Evolutionary conservation across 2,888 invertebrate species (phyloP).

Genomic region (Monochamus alternatus): DNA sequence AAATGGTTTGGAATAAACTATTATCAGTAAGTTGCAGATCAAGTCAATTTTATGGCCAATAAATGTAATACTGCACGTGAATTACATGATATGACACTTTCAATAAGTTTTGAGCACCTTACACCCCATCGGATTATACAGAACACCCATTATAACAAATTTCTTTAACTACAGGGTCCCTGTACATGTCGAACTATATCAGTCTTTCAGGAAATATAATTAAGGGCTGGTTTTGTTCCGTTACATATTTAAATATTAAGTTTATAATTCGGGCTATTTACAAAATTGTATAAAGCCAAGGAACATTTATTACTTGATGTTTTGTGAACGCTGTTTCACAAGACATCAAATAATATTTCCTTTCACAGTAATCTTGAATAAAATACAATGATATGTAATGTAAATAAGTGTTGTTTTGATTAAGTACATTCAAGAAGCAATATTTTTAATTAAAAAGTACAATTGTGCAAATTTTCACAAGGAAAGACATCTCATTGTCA

Average conservation of each 20-base stretch:
- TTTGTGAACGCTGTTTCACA: neutral
- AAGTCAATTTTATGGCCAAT: no score
- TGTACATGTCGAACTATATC: conserved; percentile 39
- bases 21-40: no score
- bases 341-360: neutral
- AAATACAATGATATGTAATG: conserved; percentile 12
- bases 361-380: neutral
- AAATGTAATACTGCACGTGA: conserved; percentile 14
- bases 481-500: conserved; percentile 8
- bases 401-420: conserved; percentile 31
- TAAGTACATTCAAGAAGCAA: conserved; percentile 19
- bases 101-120: conserved; percentile 31
- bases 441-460: conserved; percentile 7
- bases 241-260: conserved; percentile 6
- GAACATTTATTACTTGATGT: neutral
- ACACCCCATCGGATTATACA: conserved; percentile 41
- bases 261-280: conserved; percentile 28
- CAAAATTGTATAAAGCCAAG: neutral
- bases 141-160: conserved; percentile 30
- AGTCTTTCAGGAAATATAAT: conserved; percentile 41
- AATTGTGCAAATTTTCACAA: neutral
- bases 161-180: conserved; percentile 33
- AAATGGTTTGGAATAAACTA: no score
- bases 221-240: conserved; percentile 17
- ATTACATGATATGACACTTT: conserved; percentile 23